A percentile compares a stretch with the other conserved stretches of the same genome.
Evolutionary conservation across 2,797 vertebrate species (phyloP).

Genomic region (Gallinago nigripennis): DNA sequence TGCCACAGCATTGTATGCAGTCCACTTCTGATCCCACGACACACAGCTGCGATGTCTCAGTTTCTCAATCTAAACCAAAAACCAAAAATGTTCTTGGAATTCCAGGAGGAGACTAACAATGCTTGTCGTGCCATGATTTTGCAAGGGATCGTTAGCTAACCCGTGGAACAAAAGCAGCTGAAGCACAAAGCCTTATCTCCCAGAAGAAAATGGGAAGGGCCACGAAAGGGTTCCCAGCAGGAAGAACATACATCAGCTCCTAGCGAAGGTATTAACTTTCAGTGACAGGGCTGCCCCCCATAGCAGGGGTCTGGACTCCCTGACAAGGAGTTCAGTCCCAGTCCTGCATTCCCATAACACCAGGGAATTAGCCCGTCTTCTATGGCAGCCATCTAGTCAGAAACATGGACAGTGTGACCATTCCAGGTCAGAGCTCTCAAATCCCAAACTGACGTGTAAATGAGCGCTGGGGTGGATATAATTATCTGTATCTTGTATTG

Average conservation of each 20-base stretch:
- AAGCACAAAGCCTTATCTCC: neutral
- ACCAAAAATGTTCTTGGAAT: neutral
- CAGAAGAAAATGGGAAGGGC: neutral
- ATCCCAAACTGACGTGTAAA: neutral
- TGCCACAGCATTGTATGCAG: neutral
- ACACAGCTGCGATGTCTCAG: accelerated
- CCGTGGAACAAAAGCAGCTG: neutral
- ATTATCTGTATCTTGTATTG: neutral
- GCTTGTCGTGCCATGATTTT: neutral
- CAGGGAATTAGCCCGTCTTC: neutral
- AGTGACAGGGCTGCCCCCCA: neutral
- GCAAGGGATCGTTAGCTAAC: neutral
- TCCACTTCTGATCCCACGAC: neutral
- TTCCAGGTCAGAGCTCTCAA: neutral
- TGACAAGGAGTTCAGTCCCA: neutral
- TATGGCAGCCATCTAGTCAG: neutral
- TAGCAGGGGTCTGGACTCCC: neutral
- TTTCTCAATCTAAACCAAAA: neutral
- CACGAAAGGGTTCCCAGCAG: neutral
- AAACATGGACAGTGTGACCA: neutral
- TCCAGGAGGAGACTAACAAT: neutral
- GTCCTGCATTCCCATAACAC: accelerated
- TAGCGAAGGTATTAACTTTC: neutral
- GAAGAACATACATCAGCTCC: neutral
- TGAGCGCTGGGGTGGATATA: neutral